Base-by-base conservation (phyloP, 2,888 invertebrate genomes). In the Troilus luridus region DNA sequence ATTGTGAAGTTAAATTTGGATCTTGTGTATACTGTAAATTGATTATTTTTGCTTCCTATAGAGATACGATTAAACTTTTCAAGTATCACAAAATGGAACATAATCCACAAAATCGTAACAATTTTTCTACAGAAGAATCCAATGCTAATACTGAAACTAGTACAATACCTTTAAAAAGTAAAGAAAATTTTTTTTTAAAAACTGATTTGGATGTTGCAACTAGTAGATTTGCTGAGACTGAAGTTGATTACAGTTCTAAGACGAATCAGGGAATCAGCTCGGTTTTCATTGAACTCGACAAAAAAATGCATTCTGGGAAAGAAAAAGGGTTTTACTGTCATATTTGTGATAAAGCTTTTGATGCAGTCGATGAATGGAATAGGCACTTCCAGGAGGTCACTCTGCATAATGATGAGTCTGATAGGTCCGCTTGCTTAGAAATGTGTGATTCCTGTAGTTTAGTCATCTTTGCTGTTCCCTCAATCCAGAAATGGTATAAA, bases 301-400 rank as follows among this genome's bases (percentile, higher is more conserved):
- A 58, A 85, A 56, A n/a, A 85, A 85, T 85, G 85, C 85, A 85
- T 85, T 85, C 56, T n/a, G 85, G 56, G 5, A 21, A 85, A 56
- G 85, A 58, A 85, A 85, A 58, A n/a, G 85, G 85, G 10, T 85
- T 85, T 27, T 85, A 56, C 14, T 85, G 85, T 11, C 56, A 56
- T 2, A 56, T n/a, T 54, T 85, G 85, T n/a, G 85, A 85, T 85
- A 56, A 56, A 58, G 54, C 85, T 85, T 85, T 85, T 56, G 85
- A 85, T 12, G n/a, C 6, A 1, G 85, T 85, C 12, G 56, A 56
- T 58, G 56, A 58, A 58, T 85, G 85, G 85, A 85, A 85, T 11
- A 56, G 5, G 9, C 85, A 85, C n/a, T 85, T 85, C n/a, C 85
- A 85, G n/a, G n/a, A 85, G 6, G 56, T 6, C 11, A 21, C 54